Conservation (phyloP, 2,113 vertebrate species). For the Acrocephalus kingi region DNA sequence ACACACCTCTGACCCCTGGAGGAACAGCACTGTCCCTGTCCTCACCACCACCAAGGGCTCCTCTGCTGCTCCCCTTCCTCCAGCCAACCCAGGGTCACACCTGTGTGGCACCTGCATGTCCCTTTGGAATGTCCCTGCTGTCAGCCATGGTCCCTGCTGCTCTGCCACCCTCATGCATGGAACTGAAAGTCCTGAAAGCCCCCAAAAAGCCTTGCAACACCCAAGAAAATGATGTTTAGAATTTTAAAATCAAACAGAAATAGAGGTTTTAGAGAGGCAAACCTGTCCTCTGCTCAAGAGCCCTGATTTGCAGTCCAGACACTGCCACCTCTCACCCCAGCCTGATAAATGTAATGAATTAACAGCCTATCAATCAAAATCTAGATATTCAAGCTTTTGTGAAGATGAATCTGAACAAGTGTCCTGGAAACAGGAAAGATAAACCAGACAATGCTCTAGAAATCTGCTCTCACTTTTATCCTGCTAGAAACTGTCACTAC, state of each 20-base stretch:
- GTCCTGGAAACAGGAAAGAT: not conserved
- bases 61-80: not conserved
- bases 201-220: not conserved
- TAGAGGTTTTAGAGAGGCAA: not conserved
- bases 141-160: rapidly evolving
- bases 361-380: not conserved
- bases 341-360: not conserved
- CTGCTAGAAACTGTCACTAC: not conserved
- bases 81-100: not conserved
- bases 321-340: not conserved
- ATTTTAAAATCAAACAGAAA: not conserved
- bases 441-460: not conserved
- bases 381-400: not conserved
- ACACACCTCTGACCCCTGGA: rapidly evolving
- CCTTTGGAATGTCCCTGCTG: not conserved
- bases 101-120: not conserved
- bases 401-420: not conserved
- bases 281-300: not conserved
- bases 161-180: not conserved
- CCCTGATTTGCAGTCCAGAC: not conserved
- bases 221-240: not conserved
- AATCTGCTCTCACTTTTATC: not conserved
- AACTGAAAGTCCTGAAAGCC: not conserved
- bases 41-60: rapidly evolving
- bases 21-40: rapidly evolving